A percentile compares a stretch with the other conserved stretches of the same genome.
phyloP scores from a whole-genome alignment of 2,888 invertebrate genomes.

The Orthosia gothica region DNA sequence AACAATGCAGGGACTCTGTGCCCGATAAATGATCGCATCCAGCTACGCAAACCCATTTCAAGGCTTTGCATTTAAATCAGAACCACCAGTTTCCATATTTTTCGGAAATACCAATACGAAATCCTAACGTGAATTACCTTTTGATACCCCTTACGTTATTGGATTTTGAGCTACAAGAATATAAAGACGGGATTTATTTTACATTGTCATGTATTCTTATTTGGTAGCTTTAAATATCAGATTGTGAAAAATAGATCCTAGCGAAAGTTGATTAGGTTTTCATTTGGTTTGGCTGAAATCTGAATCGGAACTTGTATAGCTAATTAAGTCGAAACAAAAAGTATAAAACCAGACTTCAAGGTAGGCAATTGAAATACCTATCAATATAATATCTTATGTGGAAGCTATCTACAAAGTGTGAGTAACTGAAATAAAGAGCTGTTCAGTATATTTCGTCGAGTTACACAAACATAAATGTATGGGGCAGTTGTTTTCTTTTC shows the following conservation, averaged over 20 bases:
- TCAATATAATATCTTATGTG: too few relatives aligned
- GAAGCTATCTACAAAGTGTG: too few relatives aligned
- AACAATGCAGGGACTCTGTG: constrained; percentile 75
- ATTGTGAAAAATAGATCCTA: constrained; percentile 29
- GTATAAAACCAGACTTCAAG: too few relatives aligned
- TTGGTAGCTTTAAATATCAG: constrained; percentile 6
- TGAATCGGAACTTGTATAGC: constrained; percentile 1
- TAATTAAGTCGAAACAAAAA: constrained; percentile 17
- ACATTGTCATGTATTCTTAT: constrained; percentile 1
- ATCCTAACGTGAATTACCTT: constrained; percentile 47
- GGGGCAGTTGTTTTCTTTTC: too few relatives aligned
- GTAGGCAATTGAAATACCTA: too few relatives aligned
- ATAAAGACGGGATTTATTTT: not conserved
- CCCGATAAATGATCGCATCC: constrained; percentile 77
- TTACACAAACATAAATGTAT: too few relatives aligned
- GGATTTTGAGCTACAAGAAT: constrained; percentile 26
- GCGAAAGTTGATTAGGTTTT: constrained; percentile 22
- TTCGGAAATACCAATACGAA: constrained; percentile 69
- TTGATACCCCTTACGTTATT: constrained; percentile 32
- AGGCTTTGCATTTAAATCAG: constrained; percentile 85
- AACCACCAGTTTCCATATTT: constrained; percentile 81
- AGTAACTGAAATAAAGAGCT: too few relatives aligned
- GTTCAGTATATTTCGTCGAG: too few relatives aligned
- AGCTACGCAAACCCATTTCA: constrained; percentile 77
- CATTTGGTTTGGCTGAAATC: constrained; percentile 12